These are phyloP conservation scores for Pseudanteris insignis DNA, from an alignment of 2,888 invertebrate genomes.

Conservation along the genomic window DNA sequence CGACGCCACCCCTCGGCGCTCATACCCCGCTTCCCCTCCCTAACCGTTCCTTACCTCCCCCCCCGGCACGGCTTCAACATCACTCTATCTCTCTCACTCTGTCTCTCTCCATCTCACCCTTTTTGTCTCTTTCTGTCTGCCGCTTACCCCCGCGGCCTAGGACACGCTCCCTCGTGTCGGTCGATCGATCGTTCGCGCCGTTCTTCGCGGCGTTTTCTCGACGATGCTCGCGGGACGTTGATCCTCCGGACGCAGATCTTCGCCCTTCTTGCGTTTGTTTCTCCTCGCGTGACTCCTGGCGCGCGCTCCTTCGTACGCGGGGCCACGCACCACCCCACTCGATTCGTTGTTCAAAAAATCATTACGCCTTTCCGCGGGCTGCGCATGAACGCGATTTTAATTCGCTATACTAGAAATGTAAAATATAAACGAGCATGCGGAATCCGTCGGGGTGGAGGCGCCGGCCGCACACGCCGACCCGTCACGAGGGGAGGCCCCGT, in stretches of 20 bases:
- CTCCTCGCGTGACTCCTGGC: constrained; percentile 48
- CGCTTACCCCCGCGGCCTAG: background rate
- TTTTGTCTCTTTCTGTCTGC: background rate
- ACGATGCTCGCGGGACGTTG: background rate
- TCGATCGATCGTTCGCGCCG: no score
- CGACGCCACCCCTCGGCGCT: constrained; percentile 24
- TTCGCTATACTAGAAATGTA: constrained; percentile 64
- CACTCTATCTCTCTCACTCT: constrained; percentile 10
- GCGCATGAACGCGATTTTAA: constrained; percentile 75
- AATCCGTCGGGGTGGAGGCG: constrained; percentile 61
- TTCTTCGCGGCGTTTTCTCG: background rate
- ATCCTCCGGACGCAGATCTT: constrained; percentile 3
- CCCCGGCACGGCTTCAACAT: no score
- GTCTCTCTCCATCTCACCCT: background rate
- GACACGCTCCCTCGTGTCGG: no score
- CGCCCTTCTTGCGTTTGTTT: constrained; percentile 27
- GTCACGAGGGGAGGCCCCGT: constrained; percentile 46
- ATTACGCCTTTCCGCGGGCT: constrained; percentile 79
- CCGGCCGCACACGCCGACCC: constrained; percentile 49
- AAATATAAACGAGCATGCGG: constrained; percentile 62
- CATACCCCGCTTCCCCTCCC: no score
- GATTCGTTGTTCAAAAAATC: constrained; percentile 87
- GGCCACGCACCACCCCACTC: constrained; percentile 74
- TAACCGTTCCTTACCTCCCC: background rate
- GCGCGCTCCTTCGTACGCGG: constrained; percentile 46